Percentiles rank a stretch among this genome's conserved stretches.
Evolutionary conservation across 2,113 vertebrate species (phyloP).

Genomic region (Egretta garzetta): DNA sequence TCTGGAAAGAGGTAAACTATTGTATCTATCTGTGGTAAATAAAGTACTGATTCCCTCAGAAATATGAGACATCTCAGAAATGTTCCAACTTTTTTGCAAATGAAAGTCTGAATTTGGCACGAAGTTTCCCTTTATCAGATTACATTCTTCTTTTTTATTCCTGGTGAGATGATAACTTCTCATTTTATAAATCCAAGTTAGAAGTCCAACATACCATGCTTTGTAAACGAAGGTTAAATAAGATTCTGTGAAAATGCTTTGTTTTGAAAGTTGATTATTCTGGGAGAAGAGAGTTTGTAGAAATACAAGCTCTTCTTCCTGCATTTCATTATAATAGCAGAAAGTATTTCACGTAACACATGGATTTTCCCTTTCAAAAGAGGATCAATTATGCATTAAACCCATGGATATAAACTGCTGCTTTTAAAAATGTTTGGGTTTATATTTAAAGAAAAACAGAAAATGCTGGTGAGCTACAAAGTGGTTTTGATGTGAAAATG

Average conservation of each 20-base stretch:
- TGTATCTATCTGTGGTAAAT: not conserved
- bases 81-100: constrained; percentile 34
- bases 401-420: constrained; percentile 14
- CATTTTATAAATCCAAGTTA: constrained; percentile 68
- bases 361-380: not conserved
- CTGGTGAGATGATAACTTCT: not conserved
- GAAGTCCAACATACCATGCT: constrained; percentile 55
- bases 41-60: not conserved
- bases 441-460: constrained; percentile 48
- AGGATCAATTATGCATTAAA: constrained; percentile 38
- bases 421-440: constrained; percentile 55
- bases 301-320: constrained; percentile 29
- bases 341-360: constrained; percentile 28
- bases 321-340: constrained; percentile 5
- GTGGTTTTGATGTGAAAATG: constrained; percentile 42
- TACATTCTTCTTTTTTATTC: constrained; percentile 29
- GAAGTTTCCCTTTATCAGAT: not conserved
- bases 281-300: constrained; percentile 32
- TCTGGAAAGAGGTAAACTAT: not conserved
- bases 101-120: constrained; percentile 39
- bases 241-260: constrained; percentile 71
- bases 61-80: constrained; percentile 21
- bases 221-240: constrained; percentile 71
- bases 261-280: constrained; percentile 51
- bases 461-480: constrained; percentile 23